Evolutionary conservation across 92 coral and sea anemone species (phyloP), one percentile per base, ranked within the genome.

Genomic region (Parazoanthus darwini): DNA sequence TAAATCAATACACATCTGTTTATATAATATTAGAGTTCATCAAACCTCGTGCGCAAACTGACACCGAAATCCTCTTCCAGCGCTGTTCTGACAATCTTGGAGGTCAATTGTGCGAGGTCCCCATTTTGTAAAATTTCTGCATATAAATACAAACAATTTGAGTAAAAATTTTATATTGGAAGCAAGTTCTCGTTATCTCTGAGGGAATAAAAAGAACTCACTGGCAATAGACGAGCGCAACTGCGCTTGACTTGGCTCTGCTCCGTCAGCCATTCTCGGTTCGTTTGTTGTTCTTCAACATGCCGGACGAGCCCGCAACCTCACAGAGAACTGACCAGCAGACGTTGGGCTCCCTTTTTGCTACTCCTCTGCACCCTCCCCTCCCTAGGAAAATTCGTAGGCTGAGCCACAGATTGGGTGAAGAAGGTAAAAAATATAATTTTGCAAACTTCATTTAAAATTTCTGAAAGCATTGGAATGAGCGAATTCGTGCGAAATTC

Each of bases 71-170:
- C 89, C 50, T 94, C 90, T 78, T 97, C 99, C 58, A 97, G 88
- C 26, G 88, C 87, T 42, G 86, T 82, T 77, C 99, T 86, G 48
- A 97, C 96, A 9, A 92, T 94, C 73, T 96, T 92, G 0, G 99
- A 97, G n/a, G 99, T 97, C 58, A 97, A 68, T 70, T 91, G 86
- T 4, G 95, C 84, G 48, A 97, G 92, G 88, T 97, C 99, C 15
- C 93, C 94, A 51, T 89, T 87, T 68, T 89, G 82, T 78, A 97
- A 88, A 91, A 97, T 97, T 81, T 85, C 99, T 97, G 89, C 66
- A 54, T 68, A 80, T 36, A 8, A 72, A 65, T 79, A 22, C 75
- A 51, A 65, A 56, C 38, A 46, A 36, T 9, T 15, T 71, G 23
- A 70, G 56, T 14, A 71, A 4, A 20, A 67, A 43, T 8, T 33